Conservation (phyloP, 1,140 invertebrate genomes). For the Caenorhabditis briggsae region DNA sequence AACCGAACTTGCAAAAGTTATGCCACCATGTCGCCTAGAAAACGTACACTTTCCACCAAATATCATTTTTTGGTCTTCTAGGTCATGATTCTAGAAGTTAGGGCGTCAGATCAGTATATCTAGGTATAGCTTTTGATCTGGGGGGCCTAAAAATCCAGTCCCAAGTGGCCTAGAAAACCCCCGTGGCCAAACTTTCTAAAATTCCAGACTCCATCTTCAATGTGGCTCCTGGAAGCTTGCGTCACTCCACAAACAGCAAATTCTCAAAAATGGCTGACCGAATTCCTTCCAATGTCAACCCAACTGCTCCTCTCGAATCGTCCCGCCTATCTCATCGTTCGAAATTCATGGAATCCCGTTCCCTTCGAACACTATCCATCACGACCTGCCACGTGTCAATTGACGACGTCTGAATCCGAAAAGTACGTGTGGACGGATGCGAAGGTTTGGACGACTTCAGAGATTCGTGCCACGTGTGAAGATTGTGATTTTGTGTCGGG, state of each 20-base stretch:
- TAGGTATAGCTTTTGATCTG: no score
- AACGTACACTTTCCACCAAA: no score
- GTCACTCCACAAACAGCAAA: not conserved
- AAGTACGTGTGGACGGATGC: slow-evolving; percentile 22
- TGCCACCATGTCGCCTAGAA: no score
- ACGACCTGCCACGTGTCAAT: not conserved
- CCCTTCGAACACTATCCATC: slow-evolving; percentile 37
- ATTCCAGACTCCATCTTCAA: slow-evolving; percentile 10
- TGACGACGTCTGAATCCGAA: slow-evolving; percentile 2
- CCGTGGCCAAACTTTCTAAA: no score
- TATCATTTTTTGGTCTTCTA: no score
- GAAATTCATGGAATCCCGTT: slow-evolving; percentile 19
- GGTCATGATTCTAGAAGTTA: no score
- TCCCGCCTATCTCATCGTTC: slow-evolving; percentile 13
- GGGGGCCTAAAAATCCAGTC: no score
- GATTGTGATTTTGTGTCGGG: slow-evolving; percentile 23
- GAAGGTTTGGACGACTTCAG: slow-evolving; percentile 7
- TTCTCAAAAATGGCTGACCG: slow-evolving; percentile 18
- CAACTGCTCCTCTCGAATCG: slow-evolving; percentile 2
- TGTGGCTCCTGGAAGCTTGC: slow-evolving; percentile 32
- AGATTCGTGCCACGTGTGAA: not conserved
- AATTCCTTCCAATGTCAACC: slow-evolving; percentile 1
- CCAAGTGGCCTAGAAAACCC: no score
- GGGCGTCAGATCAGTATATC: no score
- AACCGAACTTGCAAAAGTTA: no score